Evolutionary conservation across 2,888 invertebrate species (phyloP).

Genomic region (Tuberolachnus salignus): DNA sequence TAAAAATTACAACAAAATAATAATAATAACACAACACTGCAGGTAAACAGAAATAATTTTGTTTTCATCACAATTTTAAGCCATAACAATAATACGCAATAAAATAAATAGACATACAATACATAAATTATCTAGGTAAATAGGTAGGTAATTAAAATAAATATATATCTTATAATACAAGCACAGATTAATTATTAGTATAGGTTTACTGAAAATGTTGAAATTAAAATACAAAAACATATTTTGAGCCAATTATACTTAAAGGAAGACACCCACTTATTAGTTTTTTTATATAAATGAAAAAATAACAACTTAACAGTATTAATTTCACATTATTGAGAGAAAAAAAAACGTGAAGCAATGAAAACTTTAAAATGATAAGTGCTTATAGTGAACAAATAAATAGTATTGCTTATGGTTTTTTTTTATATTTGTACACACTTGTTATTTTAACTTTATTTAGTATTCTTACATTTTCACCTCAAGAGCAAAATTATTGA

Average conservation of each 20-base stretch:
- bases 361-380: background rate
- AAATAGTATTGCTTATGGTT: conserved; percentile 12
- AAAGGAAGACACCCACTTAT: conserved; percentile 45
- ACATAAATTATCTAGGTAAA: conserved; percentile 22
- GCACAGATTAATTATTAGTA: background rate
- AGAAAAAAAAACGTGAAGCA: background rate
- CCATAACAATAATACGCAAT: conserved; percentile 46
- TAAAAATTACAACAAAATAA: conserved; percentile 18
- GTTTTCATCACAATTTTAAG: conserved; percentile 51
- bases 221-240: conserved; percentile 1
- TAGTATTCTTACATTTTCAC: background rate
- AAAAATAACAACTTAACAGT: background rate
- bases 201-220: conserved; percentile 3
- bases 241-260: conserved; percentile 42
- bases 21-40: conserved; percentile 34
- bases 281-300: no score
- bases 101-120: conserved; percentile 30
- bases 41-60: conserved; percentile 52
- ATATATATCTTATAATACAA: conserved; percentile 32
- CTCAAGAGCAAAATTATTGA: conserved; percentile 1
- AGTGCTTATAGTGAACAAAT: background rate
- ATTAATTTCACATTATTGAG: background rate
- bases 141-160: conserved; percentile 13
- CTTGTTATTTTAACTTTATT: conserved; percentile 1
- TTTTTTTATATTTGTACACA: background rate